Conservation (phyloP, 2,888 invertebrate genomes). For the Philhelius pedissequus region DNA sequence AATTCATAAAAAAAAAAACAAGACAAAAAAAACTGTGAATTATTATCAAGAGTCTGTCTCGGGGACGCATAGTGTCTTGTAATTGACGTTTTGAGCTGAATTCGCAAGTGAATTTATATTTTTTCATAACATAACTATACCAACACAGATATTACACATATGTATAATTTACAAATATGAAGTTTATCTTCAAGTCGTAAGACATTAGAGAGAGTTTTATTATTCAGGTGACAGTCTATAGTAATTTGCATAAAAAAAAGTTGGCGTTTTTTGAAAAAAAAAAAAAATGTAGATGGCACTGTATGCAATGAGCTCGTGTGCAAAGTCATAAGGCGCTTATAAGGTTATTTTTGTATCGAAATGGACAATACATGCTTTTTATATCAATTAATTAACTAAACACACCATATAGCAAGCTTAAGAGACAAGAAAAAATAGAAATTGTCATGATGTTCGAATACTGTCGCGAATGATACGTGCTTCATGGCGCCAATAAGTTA, state of each 20-base stretch:
- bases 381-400: conserved; percentile 60
- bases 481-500: conserved; percentile 37
- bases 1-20: conserved; percentile 5
- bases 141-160: neutral
- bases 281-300: conserved; percentile 31
- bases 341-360: conserved; percentile 54
- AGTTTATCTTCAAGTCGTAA: conserved; percentile 12
- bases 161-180: neutral
- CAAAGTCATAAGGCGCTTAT: conserved; percentile 53
- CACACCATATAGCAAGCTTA: neutral
- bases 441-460: conserved; percentile 35
- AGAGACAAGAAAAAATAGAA: conserved; percentile 30
- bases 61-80: conserved; percentile 52
- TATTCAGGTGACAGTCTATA: conserved; percentile 50
- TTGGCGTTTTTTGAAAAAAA: conserved; percentile 27
- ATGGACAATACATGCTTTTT: conserved; percentile 44
- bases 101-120: conserved; percentile 34
- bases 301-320: conserved; percentile 13
- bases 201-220: conserved; percentile 41
- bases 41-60: conserved; percentile 47
- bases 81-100: conserved; percentile 61
- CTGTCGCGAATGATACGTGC: conserved; percentile 21
- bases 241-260: conserved; percentile 59
- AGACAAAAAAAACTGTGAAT: conserved; percentile 29
- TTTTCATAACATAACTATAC: neutral